phyloP scores from a whole-genome alignment of 30 jellyfish, hydroid and myxozoan species.

The Rhopilema esculentum region DNA sequence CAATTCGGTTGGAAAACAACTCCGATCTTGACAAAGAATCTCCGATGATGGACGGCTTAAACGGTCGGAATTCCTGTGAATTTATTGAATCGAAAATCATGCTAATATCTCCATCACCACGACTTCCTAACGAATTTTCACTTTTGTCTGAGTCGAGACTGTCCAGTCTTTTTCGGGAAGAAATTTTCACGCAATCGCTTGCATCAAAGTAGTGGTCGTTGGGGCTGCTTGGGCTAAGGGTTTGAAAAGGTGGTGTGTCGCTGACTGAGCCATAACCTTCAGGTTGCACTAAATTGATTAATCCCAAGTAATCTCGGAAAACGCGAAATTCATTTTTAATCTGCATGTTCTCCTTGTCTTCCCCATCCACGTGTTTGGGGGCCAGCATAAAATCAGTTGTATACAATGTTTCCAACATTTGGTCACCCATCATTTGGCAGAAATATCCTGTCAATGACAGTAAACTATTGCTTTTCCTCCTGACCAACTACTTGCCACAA shows the following conservation, averaged over 20 bases:
- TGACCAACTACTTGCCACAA: neutral
- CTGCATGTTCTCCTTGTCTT: conserved; percentile 65
- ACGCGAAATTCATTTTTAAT: conserved; percentile 82
- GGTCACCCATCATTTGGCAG: conserved; percentile 60
- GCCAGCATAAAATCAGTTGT: conserved; percentile 60
- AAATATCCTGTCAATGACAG: neutral
- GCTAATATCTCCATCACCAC: conserved; percentile 80
- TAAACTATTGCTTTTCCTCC: neutral
- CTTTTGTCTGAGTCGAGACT: conserved; percentile 96
- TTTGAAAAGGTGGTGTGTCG: conserved; percentile 31
- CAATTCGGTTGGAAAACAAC: conserved; percentile 36
- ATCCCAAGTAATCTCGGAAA: conserved; percentile 95
- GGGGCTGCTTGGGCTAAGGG: conserved; percentile 8
- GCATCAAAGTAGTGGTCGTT: conserved; percentile 33
- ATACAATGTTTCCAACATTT: conserved; percentile 70
- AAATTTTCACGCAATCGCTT: conserved; percentile 14
- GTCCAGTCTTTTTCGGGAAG: conserved; percentile 88
- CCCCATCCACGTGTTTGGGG: conserved; percentile 81
- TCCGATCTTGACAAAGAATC: conserved; percentile 67
- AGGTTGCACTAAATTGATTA: conserved; percentile 88
- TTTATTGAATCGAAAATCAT: conserved; percentile 64
- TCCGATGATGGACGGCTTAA: conserved; percentile 74
- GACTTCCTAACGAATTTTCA: conserved; percentile 85
- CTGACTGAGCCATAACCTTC: conserved; percentile 56
- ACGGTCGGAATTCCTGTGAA: conserved; percentile 51